Evolutionary conservation across 2,113 vertebrate genomes (phyloP).

Genomic region (Dipodomys spectabilis): DNA sequence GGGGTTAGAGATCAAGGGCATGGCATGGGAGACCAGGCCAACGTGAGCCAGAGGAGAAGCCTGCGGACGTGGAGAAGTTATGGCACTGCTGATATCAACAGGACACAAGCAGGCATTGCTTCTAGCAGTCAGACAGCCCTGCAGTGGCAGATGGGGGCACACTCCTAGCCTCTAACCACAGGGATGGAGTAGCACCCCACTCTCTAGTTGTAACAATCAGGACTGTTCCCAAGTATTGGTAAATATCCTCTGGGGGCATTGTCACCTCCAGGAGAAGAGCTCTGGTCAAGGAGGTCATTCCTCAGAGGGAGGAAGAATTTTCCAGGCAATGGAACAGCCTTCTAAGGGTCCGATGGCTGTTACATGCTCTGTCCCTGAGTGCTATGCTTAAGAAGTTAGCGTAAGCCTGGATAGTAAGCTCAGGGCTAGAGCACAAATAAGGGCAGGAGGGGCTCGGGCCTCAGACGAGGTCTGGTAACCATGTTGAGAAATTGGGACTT

Average conservation of each 20-base stretch:
- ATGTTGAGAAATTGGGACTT: background rate
- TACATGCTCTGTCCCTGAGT: background rate
- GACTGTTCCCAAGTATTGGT: background rate
- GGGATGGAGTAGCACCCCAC: background rate
- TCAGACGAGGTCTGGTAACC: background rate
- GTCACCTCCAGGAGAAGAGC: background rate
- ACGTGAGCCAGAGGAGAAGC: too few species aligned
- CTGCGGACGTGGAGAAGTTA: background rate
- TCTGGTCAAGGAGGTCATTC: background rate
- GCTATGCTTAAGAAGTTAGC: background rate
- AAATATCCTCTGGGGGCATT: background rate
- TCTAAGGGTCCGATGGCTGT: background rate
- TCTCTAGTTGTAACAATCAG: background rate
- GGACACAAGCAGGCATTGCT: background rate
- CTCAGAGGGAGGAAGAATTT: background rate
- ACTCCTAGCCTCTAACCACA: background rate
- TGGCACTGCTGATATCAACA: fast-evolving
- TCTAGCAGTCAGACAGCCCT: too few species aligned
- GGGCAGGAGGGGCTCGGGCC: background rate
- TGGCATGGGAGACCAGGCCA: background rate
- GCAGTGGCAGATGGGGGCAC: too few species aligned
- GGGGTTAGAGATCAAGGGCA: fast-evolving
- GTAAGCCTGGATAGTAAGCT: too few species aligned
- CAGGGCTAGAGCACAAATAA: background rate
- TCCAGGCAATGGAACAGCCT: background rate